Evolutionary conservation across 2,888 invertebrate species (phyloP), one percentile per base, ranked within the genome.

Genomic region (Oxytorus armatus): DNA sequence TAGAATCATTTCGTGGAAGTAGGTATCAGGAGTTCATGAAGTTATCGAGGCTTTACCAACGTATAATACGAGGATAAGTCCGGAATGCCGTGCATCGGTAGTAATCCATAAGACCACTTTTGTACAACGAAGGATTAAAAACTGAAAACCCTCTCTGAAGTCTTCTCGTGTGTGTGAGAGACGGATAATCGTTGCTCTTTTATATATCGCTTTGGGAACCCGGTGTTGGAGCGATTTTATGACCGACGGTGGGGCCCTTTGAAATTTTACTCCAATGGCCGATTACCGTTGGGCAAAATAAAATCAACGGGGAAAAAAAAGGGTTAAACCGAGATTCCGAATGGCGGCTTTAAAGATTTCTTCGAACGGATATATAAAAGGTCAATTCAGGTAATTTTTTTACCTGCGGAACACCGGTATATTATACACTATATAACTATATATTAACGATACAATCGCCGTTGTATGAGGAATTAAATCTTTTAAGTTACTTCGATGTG

Each of bases 181-280:
- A 29, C 3, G 5, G 29, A 29, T 2, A 39, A 14, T 33, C 23
- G 1, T 18, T 69, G 18, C 11, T 42, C 29, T 8, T 3, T 10
- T n/a, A 55, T 3, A 16, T 57, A 11, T 4, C 16, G 55, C 29
- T 53, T 47, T 29, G 63, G 11, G 39, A 63, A 23, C 53, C 16
- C 42, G 44, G 11, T 33, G 18, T 23, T 23, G 33, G n/a, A 23
- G 36, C 51, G 25, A 69, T 76, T 76, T 76, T 39, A 76, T 69
- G 76, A 76, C 33, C 69, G 76, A 33, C 39, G 39, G 25, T 23
- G 14, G 39, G 44, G 21, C 59, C 51, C 39, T 36, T 55, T 61
- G 51, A 66, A 69, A 68, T 44, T 68, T 33, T 39, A 39, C 29
- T 59, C 21, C n/a, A 18, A 16, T 29, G 51, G n/a, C 8, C 18